Evolutionary conservation across 53 echinoderm and acorn worm species (phyloP), one percentile per base, ranked within the genome.

Genomic region (Holothuria scabra): DNA sequence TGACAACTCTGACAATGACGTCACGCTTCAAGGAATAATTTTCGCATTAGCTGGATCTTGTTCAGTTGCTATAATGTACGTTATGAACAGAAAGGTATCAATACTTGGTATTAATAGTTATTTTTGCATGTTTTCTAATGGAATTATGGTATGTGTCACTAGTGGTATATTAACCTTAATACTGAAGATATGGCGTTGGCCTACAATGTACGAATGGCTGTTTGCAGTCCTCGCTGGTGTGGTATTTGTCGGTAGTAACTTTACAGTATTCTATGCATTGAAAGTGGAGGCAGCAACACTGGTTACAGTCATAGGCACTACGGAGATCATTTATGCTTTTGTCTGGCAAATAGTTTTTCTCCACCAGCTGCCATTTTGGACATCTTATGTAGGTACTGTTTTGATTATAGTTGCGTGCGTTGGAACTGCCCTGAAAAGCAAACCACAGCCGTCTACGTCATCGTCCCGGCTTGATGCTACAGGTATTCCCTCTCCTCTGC

Each of bases 111-210:
- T 69, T 38, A 37, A 69, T 23, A 38, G 28, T 4, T 23, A 38
- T 4, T 69, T 69, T 35, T 69, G 38, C 19, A 69, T 69, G 69
- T 69, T 69, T 69, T 69, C 44, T 19, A 69, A 69, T 41, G 37
- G 38, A 14, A 35, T 21, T 35, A 22, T 69, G 38, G 69, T 69
- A 69, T 38, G 37, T n/a, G 8, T 69, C 21, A 44, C 44, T 0
- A 28, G 37, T 69, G 35, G 20, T 5, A 6, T 69, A 22, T 23
- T 12, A 19, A 9, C 69, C 19, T 11, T 69, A 16, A 35, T 69
- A 34, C 20, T 69, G n/a, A 11, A 30, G 1, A 37, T 23, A 37
- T 69, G 69, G 69, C 37, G 38, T 11, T 38, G 44, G 44, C 69
- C 69, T 2, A 69, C 69, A 38, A 21, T 30, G 16, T 20, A 38